Base-by-base conservation (phyloP, 2,113 vertebrate species). In the Scalopus aquaticus region DNA sequence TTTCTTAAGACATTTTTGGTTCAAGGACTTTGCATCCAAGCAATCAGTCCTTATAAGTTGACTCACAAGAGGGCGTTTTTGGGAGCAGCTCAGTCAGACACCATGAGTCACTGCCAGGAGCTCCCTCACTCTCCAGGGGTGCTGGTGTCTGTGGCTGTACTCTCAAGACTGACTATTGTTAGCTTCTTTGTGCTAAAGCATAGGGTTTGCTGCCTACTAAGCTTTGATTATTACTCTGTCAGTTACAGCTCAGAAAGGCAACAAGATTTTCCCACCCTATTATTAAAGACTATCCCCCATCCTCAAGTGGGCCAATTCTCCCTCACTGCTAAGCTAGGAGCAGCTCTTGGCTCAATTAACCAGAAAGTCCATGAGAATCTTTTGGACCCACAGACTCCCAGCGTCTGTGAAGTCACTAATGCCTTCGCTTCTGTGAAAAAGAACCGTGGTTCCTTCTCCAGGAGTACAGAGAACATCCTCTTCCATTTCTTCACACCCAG, bases 41-140 rank as follows among this genome's bases (percentile, higher is more conserved):
- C 39, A 30, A 8, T 24, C 9, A 6, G 54, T n/a, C 58, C 78
- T 69, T 32, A 0, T 2, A 6, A 3, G 13, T 1, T 90, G 82
- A 94, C 91, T 93, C 70, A 90, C n/a, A 12, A 26, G 64, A 64
- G 89, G 8, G 64, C n/a, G 28, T 15, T 9, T 35, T 22, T 2
- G 2, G 65, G 11, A 90, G 7, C 1, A 9, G 74, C 30, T 69
- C 56, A 24, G 26, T 28, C 37, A 37, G 44, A 60, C 26, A 20
- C 46, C 0, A 5, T 95, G 95, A 92, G 67, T 97, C 93, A 90
- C 54, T 0, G 26, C 0, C 0, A 8, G 9, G 6, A 3, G 17
- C 81, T 86, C 26, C 35, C 58, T 64, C 56, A 2, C 28, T 72
- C 44, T 22, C 56, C 15, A 7, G 19, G 64, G 19, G 51, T 30